Base-by-base conservation (phyloP, 2,888 invertebrate species). In the Gandaritis pyraliata region DNA sequence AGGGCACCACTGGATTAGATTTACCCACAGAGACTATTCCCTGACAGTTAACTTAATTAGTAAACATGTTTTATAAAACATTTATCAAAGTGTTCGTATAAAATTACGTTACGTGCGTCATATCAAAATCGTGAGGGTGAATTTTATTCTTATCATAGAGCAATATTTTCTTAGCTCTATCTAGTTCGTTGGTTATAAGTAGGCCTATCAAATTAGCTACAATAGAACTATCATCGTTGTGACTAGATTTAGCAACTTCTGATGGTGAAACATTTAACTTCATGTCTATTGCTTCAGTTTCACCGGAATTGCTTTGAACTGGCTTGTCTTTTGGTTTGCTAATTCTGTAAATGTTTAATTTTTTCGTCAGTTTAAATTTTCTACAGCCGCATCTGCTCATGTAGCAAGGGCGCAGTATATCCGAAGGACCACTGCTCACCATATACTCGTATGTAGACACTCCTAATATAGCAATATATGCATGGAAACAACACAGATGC, bases 361-460 rank as follows among this genome's bases (percentile, higher is more conserved):
- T 69, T 38, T 69, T 68, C 10, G 61, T 48, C 38, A 80, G 66
- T 68, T 75, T 76, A 8, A 74, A 72, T 64, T 69, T 77, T 68
- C 78, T 77, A 69, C 81, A 82, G 54, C 70, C 72, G 56, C 71
- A 77, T 51, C 68, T 70, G 39, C 65, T 74, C 55, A 71, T 61
- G 69, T 65, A 77, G 61, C 72, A 73, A 43, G 74, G 73, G 36
- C 68, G 73, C 30, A 76, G 66, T 46, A 70, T 70, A 71, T 77
- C 80, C 1, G 76, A 74, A 45, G 79, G 80, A 57, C 76, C 74
- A 70, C 78, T 83, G 66, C 77, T 83, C 55, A 87, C 80, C 64
- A 98, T 96, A 85, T 97, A 98, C 81, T 98, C 98, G 88, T 97
- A 98, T 0, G 98, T 98, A 16, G 98, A 97, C 47, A 97, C 92